phyloP scores from a whole-genome alignment of 2,797 vertebrate genomes.

The Heterohyrax brucei region DNA sequence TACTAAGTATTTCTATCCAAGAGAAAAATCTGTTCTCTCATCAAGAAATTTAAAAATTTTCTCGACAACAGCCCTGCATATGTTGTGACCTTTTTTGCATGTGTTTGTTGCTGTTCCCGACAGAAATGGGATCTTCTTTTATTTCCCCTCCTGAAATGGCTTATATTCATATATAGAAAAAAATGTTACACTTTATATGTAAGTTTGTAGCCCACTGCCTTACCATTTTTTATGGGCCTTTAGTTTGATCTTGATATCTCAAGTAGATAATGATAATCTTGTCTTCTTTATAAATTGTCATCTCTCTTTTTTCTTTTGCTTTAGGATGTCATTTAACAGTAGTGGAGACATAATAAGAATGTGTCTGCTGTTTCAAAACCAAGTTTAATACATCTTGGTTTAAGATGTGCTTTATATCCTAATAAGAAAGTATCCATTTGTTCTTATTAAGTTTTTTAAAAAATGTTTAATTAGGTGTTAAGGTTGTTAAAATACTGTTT shows the following conservation, averaged over 20 bases:
- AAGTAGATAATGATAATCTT: background rate
- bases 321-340: background rate
- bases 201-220: background rate
- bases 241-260: background rate
- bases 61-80: background rate
- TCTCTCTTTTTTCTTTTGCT: background rate
- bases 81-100: background rate
- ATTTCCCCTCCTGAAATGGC: background rate
- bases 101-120: background rate
- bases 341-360: background rate
- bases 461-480: background rate
- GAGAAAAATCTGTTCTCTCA: background rate
- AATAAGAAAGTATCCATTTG: conserved; percentile 44
- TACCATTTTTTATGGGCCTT: background rate
- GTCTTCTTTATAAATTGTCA: background rate
- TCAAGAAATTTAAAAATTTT: background rate
- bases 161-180: background rate
- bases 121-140: background rate
- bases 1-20: fast-evolving
- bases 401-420: conserved; percentile 1
- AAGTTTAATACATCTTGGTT: background rate
- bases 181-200: background rate
- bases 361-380: background rate
- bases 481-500: too few species aligned
- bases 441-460: conserved; percentile 3